Base-by-base conservation (phyloP, 2,888 invertebrate species). In the Habroteleia sp. region DNA sequence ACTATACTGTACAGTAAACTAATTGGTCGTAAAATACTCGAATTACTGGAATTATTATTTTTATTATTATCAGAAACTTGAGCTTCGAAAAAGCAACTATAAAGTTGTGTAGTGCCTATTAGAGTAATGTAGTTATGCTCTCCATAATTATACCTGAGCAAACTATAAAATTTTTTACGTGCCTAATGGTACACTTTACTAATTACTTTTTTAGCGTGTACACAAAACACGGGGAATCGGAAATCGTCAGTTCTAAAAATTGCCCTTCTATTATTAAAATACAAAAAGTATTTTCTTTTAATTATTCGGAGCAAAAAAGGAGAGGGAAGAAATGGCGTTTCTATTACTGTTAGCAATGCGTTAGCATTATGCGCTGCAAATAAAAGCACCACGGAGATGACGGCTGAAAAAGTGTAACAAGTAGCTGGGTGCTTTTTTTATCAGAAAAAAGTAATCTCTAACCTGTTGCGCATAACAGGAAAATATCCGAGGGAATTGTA, bases 81-180 rank as follows among this genome's bases (percentile, higher is more conserved):
- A 20, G 31, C 69, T 58, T 52, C 11, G 52, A 69, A 74, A 68
- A 69, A 69, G 65, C 63, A 58, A 69, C 74, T 65, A 74, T 74
- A 74, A 69, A 74, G 41, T 69, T 52, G 63, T 46, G 58, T 69
- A 65, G 65, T 65, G 46, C 63, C 74, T 62, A 74, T 74, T 69
- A 74, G 68, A 69, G 74, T 65, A 75, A 75, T 71, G 75, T 66
- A 65, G 75, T 75, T 75, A 75, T 60, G 65, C 65, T 71, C 48
- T 39, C 48, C 63, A 60, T 71, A 71, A 71, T 75, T 75, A 71
- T 75, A 75, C 52, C 65, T 54, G 60, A 37, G 65, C 60, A 65
- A 52, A 75, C 69, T 66, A 75, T 75, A 75, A 75, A 75, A 71
- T 48, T 75, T 71, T 65, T 75, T 75, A 74, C 56, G 66, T 31